phyloP scores from a whole-genome alignment of 2,797 vertebrate species.

The Limosa lapponica region DNA sequence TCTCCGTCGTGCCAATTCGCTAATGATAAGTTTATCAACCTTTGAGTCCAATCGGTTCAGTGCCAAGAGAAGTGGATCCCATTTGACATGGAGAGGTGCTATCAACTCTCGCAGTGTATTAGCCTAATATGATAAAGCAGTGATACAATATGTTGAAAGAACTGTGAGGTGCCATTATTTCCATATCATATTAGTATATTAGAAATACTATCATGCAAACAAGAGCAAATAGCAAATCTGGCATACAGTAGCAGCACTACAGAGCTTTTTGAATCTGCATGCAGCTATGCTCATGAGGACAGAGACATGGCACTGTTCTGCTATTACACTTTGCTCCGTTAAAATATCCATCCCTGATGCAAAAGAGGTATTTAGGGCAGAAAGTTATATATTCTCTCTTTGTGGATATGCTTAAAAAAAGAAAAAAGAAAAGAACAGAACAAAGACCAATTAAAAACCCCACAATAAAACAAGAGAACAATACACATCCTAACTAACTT shows the following conservation, averaged over 20 bases:
- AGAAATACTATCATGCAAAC: constrained; percentile 82
- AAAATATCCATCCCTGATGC: constrained; percentile 51
- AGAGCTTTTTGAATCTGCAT: constrained; percentile 76
- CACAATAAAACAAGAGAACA: constrained; percentile 42
- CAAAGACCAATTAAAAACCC: constrained; percentile 16
- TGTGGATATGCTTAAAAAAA: constrained; percentile 32
- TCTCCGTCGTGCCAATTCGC: constrained; percentile 83
- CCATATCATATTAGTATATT: constrained; percentile 80
- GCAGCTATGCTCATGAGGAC: constrained; percentile 71
- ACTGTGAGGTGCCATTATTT: constrained; percentile 77
- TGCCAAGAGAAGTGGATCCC: constrained; percentile 85
- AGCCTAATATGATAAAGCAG: constrained; percentile 87
- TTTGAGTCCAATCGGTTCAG: constrained; percentile 84
- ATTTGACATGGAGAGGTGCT: constrained; percentile 85
- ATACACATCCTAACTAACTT: constrained; percentile 26
- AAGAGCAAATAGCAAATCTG: constrained; percentile 78
- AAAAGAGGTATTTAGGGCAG: constrained; percentile 50
- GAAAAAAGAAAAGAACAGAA: background rate
- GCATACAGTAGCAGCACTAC: constrained; percentile 75
- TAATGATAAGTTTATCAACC: constrained; percentile 85
- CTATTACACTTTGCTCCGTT: constrained; percentile 35
- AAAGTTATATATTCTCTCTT: constrained; percentile 8
- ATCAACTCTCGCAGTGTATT: constrained; percentile 86
- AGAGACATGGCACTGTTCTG: constrained; percentile 51
- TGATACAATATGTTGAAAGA: constrained; percentile 85